Evolutionary conservation across 2,113 vertebrate species (phyloP).

Genomic region (Centropus unirufus): DNA sequence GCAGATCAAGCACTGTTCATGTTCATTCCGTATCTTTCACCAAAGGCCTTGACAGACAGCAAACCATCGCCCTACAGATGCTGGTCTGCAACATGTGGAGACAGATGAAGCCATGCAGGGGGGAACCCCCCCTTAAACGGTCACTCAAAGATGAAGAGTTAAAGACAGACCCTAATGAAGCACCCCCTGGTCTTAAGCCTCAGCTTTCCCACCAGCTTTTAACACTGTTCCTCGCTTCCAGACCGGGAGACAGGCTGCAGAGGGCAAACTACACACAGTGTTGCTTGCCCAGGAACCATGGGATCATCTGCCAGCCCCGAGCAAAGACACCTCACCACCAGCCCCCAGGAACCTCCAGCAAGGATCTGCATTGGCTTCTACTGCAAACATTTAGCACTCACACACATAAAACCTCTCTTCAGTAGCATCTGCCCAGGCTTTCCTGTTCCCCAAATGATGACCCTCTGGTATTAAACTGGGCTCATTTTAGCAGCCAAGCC

Average conservation of each 20-base stretch:
- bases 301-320: background rate
- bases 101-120: background rate
- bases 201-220: background rate
- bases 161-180: background rate
- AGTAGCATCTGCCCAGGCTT: background rate
- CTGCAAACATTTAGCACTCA: background rate
- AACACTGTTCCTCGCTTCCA: background rate
- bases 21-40: background rate
- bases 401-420: background rate
- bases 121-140: too few relatives aligned
- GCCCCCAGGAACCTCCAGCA: background rate
- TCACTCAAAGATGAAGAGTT: background rate
- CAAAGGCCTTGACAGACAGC: background rate
- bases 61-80: background rate
- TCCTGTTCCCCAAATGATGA: background rate
- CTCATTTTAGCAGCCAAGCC: background rate
- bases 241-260: background rate
- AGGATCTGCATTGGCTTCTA: background rate
- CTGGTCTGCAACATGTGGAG: accelerated
- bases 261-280: background rate
- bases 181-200: background rate
- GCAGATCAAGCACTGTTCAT: accelerated
- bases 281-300: background rate
- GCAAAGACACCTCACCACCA: background rate
- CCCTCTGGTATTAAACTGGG: background rate